Percentiles rank a stretch among this genome's conserved stretches.
phyloP scores from a whole-genome alignment of 2,888 invertebrate genomes.

The Spodoptera picta region DNA sequence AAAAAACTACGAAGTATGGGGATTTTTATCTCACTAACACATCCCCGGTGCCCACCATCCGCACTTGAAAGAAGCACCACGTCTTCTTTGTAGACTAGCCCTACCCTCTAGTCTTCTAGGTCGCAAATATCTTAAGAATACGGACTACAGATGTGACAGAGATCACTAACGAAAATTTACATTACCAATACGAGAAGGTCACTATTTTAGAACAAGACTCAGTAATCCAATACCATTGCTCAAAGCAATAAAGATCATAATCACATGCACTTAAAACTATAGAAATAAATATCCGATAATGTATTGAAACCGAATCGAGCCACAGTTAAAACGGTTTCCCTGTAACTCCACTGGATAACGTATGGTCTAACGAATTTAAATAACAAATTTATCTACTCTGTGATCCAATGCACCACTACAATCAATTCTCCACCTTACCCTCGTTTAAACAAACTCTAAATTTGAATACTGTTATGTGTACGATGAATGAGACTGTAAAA shows the following conservation, averaged over 20 bases:
- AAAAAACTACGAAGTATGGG: no score
- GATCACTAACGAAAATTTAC: no score
- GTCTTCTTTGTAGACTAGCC: no score
- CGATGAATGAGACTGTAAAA: background rate
- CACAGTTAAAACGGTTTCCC: slow-evolving; percentile 83
- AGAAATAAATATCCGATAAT: slow-evolving; percentile 60
- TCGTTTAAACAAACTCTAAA: background rate
- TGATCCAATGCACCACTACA: slow-evolving; percentile 47
- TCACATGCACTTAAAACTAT: slow-evolving; percentile 18
- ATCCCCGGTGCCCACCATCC: no score
- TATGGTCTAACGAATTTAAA: slow-evolving; percentile 84
- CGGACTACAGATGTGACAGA: no score
- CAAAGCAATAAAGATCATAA: slow-evolving; percentile 6
- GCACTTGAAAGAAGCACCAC: no score
- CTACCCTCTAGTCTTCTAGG: no score
- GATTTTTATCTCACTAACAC: no score
- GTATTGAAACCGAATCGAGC: slow-evolving; percentile 56
- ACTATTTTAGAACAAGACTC: background rate
- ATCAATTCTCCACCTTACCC: slow-evolving; percentile 22
- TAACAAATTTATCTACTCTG: slow-evolving; percentile 79
- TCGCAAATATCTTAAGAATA: no score
- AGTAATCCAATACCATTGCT: background rate
- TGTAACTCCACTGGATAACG: slow-evolving; percentile 79
- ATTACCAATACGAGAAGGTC: no score
- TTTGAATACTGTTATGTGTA: background rate